A percentile compares a stretch with the other conserved stretches of the same genome.
These are phyloP conservation scores for Crax fasciolata DNA, from an alignment of 2,797 vertebrate species.

Conservation along the genomic window DNA sequence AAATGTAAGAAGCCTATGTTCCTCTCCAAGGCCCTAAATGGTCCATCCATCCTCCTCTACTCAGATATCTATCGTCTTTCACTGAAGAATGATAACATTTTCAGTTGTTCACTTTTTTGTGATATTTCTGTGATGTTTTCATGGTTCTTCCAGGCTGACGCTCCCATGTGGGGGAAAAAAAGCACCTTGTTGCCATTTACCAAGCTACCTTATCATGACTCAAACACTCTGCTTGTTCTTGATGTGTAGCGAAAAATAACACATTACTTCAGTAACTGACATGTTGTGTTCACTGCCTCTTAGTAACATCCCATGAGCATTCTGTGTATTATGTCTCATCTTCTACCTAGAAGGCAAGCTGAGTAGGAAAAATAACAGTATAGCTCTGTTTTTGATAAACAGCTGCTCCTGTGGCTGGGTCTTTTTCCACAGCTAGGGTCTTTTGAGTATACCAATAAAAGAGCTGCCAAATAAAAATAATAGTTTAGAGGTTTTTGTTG, in stretches of 20 bases:
- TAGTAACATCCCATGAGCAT: neutral
- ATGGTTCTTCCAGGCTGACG: neutral
- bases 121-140: neutral
- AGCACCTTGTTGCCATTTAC: neutral
- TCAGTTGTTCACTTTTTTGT: neutral
- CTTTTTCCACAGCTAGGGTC: neutral
- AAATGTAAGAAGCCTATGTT: neutral
- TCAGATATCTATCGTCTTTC: neutral
- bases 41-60: neutral
- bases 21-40: accelerated
- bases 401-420: neutral
- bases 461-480: neutral
- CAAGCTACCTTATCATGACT: neutral
- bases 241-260: neutral
- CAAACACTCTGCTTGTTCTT: neutral
- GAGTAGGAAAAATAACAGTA: neutral
- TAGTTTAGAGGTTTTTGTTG: neutral
- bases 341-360: neutral
- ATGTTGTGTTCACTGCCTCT: accelerated
- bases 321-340: neutral
- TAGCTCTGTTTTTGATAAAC: neutral
- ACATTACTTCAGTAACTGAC: neutral
- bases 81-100: neutral
- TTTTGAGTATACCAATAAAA: neutral
- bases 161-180: neutral